Evolutionary conservation across 2,113 vertebrate genomes (phyloP).

Genomic region (Balaenoptera acutorostrata): DNA sequence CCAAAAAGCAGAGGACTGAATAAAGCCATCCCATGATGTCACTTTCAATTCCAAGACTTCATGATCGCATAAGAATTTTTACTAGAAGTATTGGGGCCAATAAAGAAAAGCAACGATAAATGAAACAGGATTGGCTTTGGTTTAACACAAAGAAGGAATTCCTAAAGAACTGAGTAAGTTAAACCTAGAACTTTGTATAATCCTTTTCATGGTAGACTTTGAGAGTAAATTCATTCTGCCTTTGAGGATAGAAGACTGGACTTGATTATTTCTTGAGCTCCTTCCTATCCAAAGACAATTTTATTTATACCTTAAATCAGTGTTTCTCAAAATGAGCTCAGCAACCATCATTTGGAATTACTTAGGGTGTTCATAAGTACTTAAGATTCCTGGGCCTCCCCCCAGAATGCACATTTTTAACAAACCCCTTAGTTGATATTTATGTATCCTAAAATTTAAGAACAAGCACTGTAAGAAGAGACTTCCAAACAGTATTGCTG

Average conservation of each 20-base stretch:
- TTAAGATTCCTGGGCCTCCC: background rate
- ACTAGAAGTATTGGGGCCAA: background rate
- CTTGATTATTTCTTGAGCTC: conserved; percentile 9
- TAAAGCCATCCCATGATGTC: background rate
- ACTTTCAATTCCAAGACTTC: conserved; percentile 20
- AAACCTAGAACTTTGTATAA: background rate
- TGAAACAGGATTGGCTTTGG: background rate
- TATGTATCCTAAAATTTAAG: background rate
- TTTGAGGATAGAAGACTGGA: background rate
- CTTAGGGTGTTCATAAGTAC: background rate
- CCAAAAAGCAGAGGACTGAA: conserved; percentile 20
- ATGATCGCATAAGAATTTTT: conserved; percentile 30
- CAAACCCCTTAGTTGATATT: background rate
- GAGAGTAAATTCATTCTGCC: background rate
- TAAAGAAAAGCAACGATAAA: conserved; percentile 21
- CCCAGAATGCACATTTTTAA: background rate
- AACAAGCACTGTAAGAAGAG: background rate
- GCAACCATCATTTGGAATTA: background rate
- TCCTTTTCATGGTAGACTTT: background rate
- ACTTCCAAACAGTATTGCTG: background rate
- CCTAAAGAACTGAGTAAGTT: background rate
- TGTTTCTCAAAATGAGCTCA: conserved; percentile 23
- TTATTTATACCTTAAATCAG: conserved; percentile 1
- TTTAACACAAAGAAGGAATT: conserved; percentile 39
- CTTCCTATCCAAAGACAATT: conserved; percentile 21